Base-by-base conservation (phyloP, 2,797 vertebrate genomes). In the Mastacembelus armatus region DNA sequence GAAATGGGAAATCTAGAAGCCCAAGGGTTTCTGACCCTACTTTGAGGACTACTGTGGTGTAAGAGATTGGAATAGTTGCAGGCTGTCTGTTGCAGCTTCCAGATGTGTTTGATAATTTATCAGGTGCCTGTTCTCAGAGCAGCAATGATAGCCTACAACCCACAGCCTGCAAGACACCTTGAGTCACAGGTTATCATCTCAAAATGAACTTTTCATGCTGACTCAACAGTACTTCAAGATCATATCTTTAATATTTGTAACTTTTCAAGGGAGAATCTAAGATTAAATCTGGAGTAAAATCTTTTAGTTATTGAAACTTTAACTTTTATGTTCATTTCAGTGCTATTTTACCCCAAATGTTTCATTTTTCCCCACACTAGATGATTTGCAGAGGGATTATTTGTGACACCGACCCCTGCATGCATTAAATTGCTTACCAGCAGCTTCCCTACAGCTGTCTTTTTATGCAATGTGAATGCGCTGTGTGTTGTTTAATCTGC, bases 61-160 rank as follows among this genome's bases (percentile, higher is more conserved):
- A 56, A 66, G 59, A 66, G 63, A 59, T 66, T 64, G 58, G 66
- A 71, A 70, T 18, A 66, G 73, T 71, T 68, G 45, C 67, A 58
- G 70, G 58, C 71, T 81, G 62, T 19, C 39, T 83, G 79, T 64
- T 72, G 54, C 66, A 44, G 61, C 2, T 21, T 52, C 48, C 45
- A 70, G 70, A 80, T 75, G 63, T 83, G 21, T 74, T 87, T 71
- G 81, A 88, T 85, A 69, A 85, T 87, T 85, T 65, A 87, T 85
- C 74, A 75, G 61, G 55, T 6, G 32, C 42, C 54, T 32, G 35
- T n/a, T 75, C 64, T 69, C 58, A 3, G 16, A 73, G 73, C 62
- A 65, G 74, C 68, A 45, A 70, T 24, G 64, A 75, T 60, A 79
- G 84, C 77, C 80, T 64, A n/a, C 69, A 66, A 48, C 67, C 42